Conservation (phyloP, 1,140 invertebrate genomes). For the Epicauta chinensis region DNA sequence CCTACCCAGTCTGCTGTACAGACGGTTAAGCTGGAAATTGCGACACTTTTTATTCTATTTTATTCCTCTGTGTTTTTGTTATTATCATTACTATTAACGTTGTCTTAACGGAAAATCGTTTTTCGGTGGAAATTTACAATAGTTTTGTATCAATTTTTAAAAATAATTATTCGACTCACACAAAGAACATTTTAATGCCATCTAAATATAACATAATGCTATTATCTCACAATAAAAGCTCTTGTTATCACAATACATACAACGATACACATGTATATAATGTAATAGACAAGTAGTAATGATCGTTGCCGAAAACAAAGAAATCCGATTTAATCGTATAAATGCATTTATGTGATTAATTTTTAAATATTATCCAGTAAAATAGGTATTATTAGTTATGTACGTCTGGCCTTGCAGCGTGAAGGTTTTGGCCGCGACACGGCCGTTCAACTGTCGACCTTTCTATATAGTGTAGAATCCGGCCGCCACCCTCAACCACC, state of each 20-base stretch:
- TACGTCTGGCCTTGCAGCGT: conserved; percentile 20
- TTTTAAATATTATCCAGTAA: conserved; percentile 21
- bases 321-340: too few species aligned
- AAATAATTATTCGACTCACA: not conserved
- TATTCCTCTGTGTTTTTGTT: too few species aligned
- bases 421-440: conserved; percentile 20
- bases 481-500: conserved; percentile 6
- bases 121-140: not conserved
- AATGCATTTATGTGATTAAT: conserved; percentile 9
- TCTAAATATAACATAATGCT: too few species aligned
- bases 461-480: conserved; percentile 9
- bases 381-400: conserved; percentile 19
- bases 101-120: not conserved
- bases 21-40: not conserved
- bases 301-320: not conserved
- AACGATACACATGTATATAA: not conserved
- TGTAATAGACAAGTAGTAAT: not conserved
- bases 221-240: not conserved
- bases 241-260: not conserved
- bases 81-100: too few species aligned
- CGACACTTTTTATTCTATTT: too few species aligned
- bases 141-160: not conserved
- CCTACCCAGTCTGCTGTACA: too few species aligned
- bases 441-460: conserved; percentile 21
- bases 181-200: not conserved